Evolutionary conservation across 2,113 vertebrate species (phyloP), one percentile per base, ranked within the genome.

Genomic region (Mixornis gularis): DNA sequence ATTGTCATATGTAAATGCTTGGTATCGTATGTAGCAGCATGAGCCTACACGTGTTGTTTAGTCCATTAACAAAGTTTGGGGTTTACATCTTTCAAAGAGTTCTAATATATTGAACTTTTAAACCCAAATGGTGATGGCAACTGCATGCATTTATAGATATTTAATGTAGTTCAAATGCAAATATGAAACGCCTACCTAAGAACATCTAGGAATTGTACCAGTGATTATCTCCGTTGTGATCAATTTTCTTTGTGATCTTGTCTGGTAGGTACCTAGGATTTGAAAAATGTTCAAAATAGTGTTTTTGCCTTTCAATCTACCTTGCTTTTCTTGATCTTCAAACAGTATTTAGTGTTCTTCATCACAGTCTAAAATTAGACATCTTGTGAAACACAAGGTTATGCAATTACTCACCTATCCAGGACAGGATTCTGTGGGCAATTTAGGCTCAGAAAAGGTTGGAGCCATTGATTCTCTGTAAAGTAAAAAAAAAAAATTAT

Each of bases 41-140:
- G 7, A 71, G 7, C 20, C 27, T 41, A 17, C 5, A 22, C 0
- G 0, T 7, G 1, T 32, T 62, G 19, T 48, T 78, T 46, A 38
- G 40, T 18, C 8, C 5, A 48, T 44, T 60, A 64, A 38, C 8
- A 74, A 81, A 51, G 8, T n/a, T 27, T 58, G 26, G 3, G 7
- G 0, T 46, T 73, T n/a, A 10, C 9, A 40, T 21, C 12, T 85
- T 85, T 72, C 11, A 59, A 49, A 55, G 30, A 22, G 9, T 66
- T 76, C 19, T 64, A 62, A 34, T 20, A 12, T 30, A 44, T 7
- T 43, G n/a, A 21, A 66, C 10, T 51, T 87, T 86, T 72, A 27
- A 79, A 58, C 9, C 14, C 17, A 21, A 62, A 40, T 41, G 6
- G 10, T 62, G 24, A 51, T 27, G 13, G 29, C 22, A 51, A 41